These are phyloP conservation scores for Antechinus flavipes DNA, from an alignment of 2,113 vertebrate genomes.

Conservation along the genomic window DNA sequence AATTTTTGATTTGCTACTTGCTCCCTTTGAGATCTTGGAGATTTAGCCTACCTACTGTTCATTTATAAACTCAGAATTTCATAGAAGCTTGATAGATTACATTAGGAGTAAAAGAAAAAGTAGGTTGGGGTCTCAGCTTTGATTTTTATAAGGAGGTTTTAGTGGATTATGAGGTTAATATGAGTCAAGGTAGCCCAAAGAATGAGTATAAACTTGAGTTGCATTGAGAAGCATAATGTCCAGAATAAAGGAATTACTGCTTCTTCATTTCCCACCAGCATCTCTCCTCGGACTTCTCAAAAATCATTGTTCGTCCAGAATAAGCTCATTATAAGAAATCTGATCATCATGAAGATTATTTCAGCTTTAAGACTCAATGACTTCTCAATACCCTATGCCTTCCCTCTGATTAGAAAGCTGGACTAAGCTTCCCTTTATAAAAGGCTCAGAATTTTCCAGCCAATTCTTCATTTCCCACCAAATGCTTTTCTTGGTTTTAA, in stretches of 20 bases:
- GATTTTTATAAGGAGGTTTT: neutral
- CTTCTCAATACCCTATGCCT: neutral
- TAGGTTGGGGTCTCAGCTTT: neutral
- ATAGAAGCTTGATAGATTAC: neutral
- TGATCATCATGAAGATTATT: neutral
- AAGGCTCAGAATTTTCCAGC: neutral
- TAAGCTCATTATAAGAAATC: neutral
- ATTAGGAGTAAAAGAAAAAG: neutral
- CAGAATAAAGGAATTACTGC: neutral
- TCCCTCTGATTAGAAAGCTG: neutral
- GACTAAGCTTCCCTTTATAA: neutral
- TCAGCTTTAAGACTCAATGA: neutral
- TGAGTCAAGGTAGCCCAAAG: neutral
- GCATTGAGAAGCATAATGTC: neutral
- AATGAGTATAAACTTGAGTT: neutral
- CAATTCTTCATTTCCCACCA: neutral
- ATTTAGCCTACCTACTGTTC: neutral
- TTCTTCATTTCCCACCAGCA: neutral
- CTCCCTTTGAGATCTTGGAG: neutral
- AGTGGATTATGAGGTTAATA: neutral
- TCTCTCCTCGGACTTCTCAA: neutral
- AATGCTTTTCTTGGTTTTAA: neutral
- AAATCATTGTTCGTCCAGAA: neutral
- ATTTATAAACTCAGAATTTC: neutral
- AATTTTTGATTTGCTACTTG: neutral